A percentile compares a stretch with the other conserved stretches of the same genome.
These are phyloP conservation scores for Hippotragus niger DNA, from an alignment of 2,113 vertebrate genomes.

Conservation along the genomic window DNA sequence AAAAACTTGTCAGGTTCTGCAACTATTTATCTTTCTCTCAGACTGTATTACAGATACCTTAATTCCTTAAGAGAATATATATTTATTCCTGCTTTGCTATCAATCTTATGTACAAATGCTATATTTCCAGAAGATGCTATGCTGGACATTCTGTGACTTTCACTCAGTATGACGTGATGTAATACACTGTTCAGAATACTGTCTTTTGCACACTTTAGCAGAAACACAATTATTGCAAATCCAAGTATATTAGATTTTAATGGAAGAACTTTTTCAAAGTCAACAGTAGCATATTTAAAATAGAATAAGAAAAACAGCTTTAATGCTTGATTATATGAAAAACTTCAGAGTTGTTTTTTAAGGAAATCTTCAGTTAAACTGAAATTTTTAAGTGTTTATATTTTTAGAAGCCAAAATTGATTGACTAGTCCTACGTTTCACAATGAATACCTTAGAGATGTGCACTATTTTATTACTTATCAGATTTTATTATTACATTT, in stretches of 20 bases:
- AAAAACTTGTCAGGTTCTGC: conserved; percentile 26
- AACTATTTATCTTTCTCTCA: conserved; percentile 24
- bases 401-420: not conserved
- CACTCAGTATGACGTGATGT: not conserved
- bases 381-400: not conserved
- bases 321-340: rapidly evolving
- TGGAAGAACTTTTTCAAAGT: not conserved
- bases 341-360: not conserved
- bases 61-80: not conserved
- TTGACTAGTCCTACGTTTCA: not conserved
- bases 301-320: not conserved
- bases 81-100: not conserved
- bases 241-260: not conserved
- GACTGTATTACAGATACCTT: not conserved
- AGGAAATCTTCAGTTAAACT: not conserved
- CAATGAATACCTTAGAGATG: not conserved
- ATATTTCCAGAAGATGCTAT: not conserved
- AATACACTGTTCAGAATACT: not conserved
- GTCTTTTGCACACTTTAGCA: not conserved
- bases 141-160: not conserved
- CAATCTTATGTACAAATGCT: not conserved
- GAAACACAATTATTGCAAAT: not conserved
- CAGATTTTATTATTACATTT: not conserved
- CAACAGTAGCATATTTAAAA: not conserved
- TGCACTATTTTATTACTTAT: not conserved